Evolutionary conservation across 1,140 invertebrate species (phyloP), one percentile per base, ranked within the genome.

Genomic region (Drosophila parvula): DNA sequence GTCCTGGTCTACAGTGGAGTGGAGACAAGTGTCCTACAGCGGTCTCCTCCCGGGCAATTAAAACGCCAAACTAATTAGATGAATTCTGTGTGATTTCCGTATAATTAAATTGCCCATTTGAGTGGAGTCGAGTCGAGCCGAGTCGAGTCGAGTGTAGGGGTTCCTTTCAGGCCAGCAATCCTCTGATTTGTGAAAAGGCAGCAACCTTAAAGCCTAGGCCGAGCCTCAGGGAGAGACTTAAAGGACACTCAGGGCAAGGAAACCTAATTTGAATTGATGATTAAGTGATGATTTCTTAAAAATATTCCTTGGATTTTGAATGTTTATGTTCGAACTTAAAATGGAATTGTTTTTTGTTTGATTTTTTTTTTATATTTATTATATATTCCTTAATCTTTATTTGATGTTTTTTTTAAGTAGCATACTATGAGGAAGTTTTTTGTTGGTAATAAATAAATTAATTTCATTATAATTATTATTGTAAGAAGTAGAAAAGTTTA

Each of bases 1-100:
- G n/a, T n/a, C 36, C 53, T n/a, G 30, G 51, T 10, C 36, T 36
- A 30, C 34, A 48, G 53, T 69, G 55, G 43, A 73, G 22, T 36
- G 32, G 28, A 70, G 64, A 47, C 65, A 71, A 71, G 68, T 71
- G 65, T 48, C 68, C 68, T 82, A 63, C 55, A 74, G 83, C 79
- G 83, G 68, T 38, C 51, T 77, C 61, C 77, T 50, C 47, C 30
- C 22, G 16, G 74, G 84, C 84, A 88, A 84, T 88, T 84, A 88
- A 84, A 88, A 84, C 80, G 77, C 61, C 77, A 89, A 89, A 89
- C 83, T 88, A 88, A 88, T 88, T 88, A 88, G 84, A 89, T 84
- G 80, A 80, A 88, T 88, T 88, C 74, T 80, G 80, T 84, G 80
- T 89, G 84, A 88, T 88, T 89, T 88, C 84, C 84, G 80, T 83